Percentiles rank a stretch among this genome's conserved stretches.
phyloP scores from a whole-genome alignment of 2,113 vertebrate species.

The Rutilus rutilus region DNA sequence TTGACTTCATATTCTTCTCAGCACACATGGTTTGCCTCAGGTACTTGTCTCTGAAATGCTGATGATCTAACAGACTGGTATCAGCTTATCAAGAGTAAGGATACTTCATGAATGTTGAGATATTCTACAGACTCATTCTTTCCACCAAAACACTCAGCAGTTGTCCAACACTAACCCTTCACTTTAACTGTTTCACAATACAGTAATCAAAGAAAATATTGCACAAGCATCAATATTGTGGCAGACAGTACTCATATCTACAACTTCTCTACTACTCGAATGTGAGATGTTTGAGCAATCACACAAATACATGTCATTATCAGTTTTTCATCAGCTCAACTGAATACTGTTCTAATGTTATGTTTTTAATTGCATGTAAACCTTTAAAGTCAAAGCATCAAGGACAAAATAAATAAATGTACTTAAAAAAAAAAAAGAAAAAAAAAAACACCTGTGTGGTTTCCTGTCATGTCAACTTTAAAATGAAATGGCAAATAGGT shows the following conservation, averaged over 20 bases:
- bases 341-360: background rate
- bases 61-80: background rate
- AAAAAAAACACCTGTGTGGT: background rate
- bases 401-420: background rate
- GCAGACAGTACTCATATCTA: background rate
- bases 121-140: background rate
- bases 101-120: background rate
- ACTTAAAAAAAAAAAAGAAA: too few relatives aligned
- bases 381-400: background rate
- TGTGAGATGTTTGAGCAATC: background rate
- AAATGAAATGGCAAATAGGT: background rate
- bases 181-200: constrained; percentile 9
- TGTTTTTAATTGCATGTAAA: background rate
- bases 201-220: background rate
- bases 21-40: background rate
- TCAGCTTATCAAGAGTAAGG: too few relatives aligned
- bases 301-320: background rate
- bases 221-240: background rate
- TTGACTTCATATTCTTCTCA: too few relatives aligned
- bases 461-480: background rate
- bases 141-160: constrained; percentile 9
- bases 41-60: background rate
- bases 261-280: background rate
- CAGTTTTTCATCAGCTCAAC: background rate
- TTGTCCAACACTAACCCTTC: constrained; percentile 7